phyloP scores from a whole-genome alignment of 2,888 invertebrate species.

The Ophion costatus region DNA sequence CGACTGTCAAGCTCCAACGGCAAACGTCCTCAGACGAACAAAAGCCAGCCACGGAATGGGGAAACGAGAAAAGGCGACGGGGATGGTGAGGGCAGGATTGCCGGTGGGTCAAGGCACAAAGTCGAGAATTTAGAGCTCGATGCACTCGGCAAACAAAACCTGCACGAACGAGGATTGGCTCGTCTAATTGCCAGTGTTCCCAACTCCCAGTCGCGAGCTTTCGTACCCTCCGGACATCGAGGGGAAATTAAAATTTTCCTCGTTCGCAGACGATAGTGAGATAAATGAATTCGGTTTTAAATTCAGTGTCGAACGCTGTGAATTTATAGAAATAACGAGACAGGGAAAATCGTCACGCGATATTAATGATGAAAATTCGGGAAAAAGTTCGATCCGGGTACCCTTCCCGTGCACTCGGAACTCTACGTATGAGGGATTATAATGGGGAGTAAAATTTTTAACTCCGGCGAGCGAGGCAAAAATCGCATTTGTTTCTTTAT shows the following conservation, averaged over 20 bases:
- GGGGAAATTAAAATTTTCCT: slow-evolving; percentile 42
- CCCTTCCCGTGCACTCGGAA: too few relatives aligned
- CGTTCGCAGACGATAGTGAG: slow-evolving; percentile 8
- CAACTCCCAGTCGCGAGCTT: slow-evolving; percentile 19
- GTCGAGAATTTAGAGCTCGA: slow-evolving; percentile 63
- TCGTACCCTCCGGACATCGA: background rate
- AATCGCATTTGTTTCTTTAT: background rate
- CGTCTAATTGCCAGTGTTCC: slow-evolving; percentile 51
- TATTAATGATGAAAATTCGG: background rate
- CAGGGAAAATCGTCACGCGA: background rate
- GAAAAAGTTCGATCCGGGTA: background rate
- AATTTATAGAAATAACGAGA: background rate
- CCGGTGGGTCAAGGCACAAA: slow-evolving; percentile 66
- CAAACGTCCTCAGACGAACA: slow-evolving; percentile 45
- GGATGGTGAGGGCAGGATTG: slow-evolving; percentile 53
- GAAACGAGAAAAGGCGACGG: slow-evolving; percentile 55
- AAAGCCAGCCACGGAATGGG: slow-evolving; percentile 15
- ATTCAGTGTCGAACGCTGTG: background rate
- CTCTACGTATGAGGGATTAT: background rate
- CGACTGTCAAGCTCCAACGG: slow-evolving; percentile 32
- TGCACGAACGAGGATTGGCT: slow-evolving; percentile 38
- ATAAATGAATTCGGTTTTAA: slow-evolving; percentile 7
- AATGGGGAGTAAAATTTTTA: background rate
- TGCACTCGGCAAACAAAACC: slow-evolving; percentile 61
- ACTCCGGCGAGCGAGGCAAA: background rate